Base-by-base conservation (phyloP, 2,113 vertebrate genomes). In the Chloropsis hardwickii region DNA sequence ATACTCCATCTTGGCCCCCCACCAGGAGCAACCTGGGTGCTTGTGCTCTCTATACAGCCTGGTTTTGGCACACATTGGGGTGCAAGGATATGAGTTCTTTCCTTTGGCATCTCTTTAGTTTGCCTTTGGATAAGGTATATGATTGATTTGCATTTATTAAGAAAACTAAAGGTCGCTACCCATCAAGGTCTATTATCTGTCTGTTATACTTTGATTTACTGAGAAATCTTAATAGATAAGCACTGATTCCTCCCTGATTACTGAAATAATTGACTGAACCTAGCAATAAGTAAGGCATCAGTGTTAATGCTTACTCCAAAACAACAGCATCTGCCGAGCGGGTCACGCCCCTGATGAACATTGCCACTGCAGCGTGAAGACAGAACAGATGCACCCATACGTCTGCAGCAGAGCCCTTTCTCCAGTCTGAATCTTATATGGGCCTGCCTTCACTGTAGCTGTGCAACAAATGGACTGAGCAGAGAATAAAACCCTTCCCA, bases 241-340 rank as follows among this genome's bases (percentile, higher is more conserved):
- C 50, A 73, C 60, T 3, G 4, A 86, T 61, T 94, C 12, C 35
- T 72, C 39, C 56, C 39, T 74, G 24, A 53, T 88, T 82, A 61
- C 51, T 73, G 61, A 57, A 84, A 81, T 58, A 13, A 61, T 53
- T 85, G 67, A 67, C 72, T 4, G 3, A 77, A 51, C 50, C 21
- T 24, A 61, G 40, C 24, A 71, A 39, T 60, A 76, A 79, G 24
- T 29, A 25, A 50, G 18, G 39, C 70, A 84, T 74, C 65, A 48
- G 0, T 12, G 15, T 27, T 85, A 89, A 61, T 0, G 0, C 16
- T 90, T 25, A 76, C 14, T 77, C 47, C 39, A 42, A 48, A 70
- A 80, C 44, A 90, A 11, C 31, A 61, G 67, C 47, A 61, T 76
- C 60, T 78, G 71, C 61, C 2, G 1, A 76, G 70, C 10, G 3